Evolutionary conservation across 2,888 invertebrate species (phyloP).

Genomic region (Cerastoderma edule): DNA sequence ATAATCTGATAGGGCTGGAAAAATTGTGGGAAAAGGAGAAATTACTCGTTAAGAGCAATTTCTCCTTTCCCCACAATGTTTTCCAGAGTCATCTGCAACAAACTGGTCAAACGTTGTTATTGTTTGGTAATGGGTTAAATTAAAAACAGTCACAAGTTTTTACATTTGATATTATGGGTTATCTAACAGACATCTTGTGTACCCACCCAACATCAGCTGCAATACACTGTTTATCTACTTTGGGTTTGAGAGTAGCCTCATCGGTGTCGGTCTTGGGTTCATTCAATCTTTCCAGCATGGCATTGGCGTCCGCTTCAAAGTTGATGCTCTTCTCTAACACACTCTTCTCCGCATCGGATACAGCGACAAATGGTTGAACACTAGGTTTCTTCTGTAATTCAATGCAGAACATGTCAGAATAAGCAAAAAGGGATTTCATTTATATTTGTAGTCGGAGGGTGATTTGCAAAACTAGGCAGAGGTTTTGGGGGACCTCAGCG

Average conservation of each 20-base stretch:
- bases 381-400: slow-evolving; percentile 68
- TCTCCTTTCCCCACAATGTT: too few species aligned
- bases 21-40: too few species aligned
- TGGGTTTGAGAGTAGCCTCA: slow-evolving; percentile 53
- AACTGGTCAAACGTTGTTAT: not conserved
- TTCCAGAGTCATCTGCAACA: not conserved
- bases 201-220: slow-evolving; percentile 76
- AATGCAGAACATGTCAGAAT: too few species aligned
- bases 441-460: too few species aligned
- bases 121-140: not conserved
- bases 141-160: not conserved
- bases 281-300: slow-evolving; percentile 71
- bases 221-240: slow-evolving; percentile 78
- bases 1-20: too few species aligned
- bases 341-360: slow-evolving; percentile 50
- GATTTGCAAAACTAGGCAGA: too few species aligned
- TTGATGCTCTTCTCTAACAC: slow-evolving; percentile 53
- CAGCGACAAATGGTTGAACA: slow-evolving; percentile 58
- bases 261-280: slow-evolving; percentile 28
- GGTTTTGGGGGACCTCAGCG: too few species aligned
- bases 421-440: too few species aligned
- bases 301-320: slow-evolving; percentile 77
- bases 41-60: too few species aligned
- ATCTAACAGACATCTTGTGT: not conserved
- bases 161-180: not conserved